These are phyloP conservation scores for Camponotus pennsylvanicus DNA, from an alignment of 1,140 invertebrate genomes.

Conservation along the genomic window DNA sequence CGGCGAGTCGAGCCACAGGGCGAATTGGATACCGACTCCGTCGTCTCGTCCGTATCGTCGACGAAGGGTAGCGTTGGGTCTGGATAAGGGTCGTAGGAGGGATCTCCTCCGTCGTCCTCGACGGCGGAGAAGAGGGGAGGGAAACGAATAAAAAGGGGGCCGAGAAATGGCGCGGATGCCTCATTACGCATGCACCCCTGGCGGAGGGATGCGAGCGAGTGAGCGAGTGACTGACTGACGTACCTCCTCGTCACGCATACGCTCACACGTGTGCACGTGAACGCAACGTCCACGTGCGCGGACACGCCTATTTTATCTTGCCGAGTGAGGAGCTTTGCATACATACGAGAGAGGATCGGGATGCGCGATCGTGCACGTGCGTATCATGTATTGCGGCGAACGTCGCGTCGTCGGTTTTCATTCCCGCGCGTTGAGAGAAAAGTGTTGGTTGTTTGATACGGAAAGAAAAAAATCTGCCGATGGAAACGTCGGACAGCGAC, in stretches of 20 bases:
- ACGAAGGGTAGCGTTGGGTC: constrained; percentile 62
- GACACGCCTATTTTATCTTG: constrained; percentile 60
- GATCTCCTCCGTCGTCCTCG: constrained; percentile 48
- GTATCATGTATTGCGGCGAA: background rate
- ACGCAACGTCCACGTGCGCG: constrained; percentile 38
- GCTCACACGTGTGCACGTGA: constrained; percentile 10
- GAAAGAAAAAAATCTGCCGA: constrained; percentile 4
- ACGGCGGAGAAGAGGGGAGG: constrained; percentile 46
- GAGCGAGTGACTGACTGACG: constrained; percentile 81
- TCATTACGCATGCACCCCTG: constrained; percentile 83
- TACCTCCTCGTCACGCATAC: constrained; percentile 65
- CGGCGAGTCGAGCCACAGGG: constrained; percentile 42
- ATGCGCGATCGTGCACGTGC: background rate
- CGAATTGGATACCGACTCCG: constrained; percentile 42
- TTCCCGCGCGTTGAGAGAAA: background rate
- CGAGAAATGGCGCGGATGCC: constrained; percentile 76
- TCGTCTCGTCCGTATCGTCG: constrained; percentile 49
- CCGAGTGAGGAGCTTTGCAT: constrained; percentile 15
- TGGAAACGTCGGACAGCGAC: background rate
- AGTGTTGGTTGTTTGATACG: background rate
- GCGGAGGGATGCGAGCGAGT: constrained; percentile 43
- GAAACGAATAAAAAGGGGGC: constrained; percentile 77
- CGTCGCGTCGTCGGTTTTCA: constrained; percentile 43
- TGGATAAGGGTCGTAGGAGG: constrained; percentile 71
- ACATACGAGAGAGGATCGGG: background rate